Base-by-base conservation (phyloP, 92 coral and sea anemone genomes). In the Phymanthus crucifer region DNA sequence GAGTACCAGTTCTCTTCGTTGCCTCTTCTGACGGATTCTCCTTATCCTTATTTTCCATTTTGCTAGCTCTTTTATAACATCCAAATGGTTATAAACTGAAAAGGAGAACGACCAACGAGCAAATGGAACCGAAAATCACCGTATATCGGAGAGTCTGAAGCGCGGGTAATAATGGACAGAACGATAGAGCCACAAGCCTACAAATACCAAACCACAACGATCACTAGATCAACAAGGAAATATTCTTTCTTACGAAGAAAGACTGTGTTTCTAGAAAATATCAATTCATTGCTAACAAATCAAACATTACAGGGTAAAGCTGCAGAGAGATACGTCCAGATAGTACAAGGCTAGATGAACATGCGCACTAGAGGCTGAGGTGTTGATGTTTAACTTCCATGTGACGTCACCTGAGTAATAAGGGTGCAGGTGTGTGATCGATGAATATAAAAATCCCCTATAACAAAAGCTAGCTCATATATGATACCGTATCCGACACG, bases 1-100 rank as follows among this genome's bases (percentile, higher is more conserved):
- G 97, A 40, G 97, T 92, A 23, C 97, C 97, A 36, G 91, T 81
- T 80, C 90, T 86, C 47, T 92, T 92, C 40, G 97, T 76, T 27
- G 84, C 92, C 72, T 88, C 92, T n/a, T 47, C 92, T 26, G 83
- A 43, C 27, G 73, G 32, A 43, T 65, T 82, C 47, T 82, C 86
- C 46, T 82, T 77, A 52, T 76, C 90, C 45, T 80, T 80, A 75
- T 78, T 84, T 66, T 88, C 92, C 92, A 88, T 88, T 54, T 66
- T 79, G 36, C 67, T 29, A 79, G 33, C 16, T 67, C n/a, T 67
- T 79, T 47, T n/a, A n/a, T n/a, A n/a, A 48, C 75, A 50, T 70
- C 35, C 75, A 45, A 19, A 45, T 32, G 27, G 13, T 7, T 0
- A 45, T 31, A 29, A 26, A 79, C 74, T 35, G 29, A 18, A 56